Evolutionary conservation across 2,888 invertebrate species (phyloP).

Genomic region (Metopia argyrocephala): DNA sequence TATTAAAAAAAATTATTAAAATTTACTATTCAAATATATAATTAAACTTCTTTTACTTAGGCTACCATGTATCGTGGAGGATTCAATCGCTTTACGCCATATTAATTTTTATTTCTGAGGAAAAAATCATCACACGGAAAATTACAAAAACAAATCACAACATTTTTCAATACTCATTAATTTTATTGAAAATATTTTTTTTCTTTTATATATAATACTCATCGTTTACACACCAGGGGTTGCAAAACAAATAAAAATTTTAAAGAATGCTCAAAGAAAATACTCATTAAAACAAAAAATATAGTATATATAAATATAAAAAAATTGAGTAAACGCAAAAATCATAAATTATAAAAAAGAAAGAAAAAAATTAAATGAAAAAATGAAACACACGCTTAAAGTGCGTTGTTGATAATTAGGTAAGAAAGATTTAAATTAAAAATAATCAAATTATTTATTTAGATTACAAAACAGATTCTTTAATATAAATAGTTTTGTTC

Average conservation of each 20-base stretch:
- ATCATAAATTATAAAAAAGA: conserved; percentile 33
- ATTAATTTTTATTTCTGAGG: conserved; percentile 83
- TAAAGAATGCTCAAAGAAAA: conserved; percentile 58
- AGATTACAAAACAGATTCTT: conserved; percentile 51
- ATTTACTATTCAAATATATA: not conserved
- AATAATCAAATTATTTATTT: conserved; percentile 28
- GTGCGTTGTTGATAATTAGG: conserved; percentile 37
- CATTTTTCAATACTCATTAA: conserved; percentile 49
- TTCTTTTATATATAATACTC: conserved; percentile 29
- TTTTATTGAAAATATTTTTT: conserved; percentile 26
- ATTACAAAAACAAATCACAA: conserved; percentile 20
- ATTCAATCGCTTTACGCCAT: conserved; percentile 96
- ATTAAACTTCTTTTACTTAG: conserved; percentile 79
- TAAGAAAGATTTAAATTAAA: conserved; percentile 23
- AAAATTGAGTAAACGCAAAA: conserved; percentile 11
- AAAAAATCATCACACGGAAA: conserved; percentile 12
- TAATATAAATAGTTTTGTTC: conserved; percentile 67
- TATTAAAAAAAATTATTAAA: conserved; percentile 13
- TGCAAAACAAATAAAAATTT: conserved; percentile 42
- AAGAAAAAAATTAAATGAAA: conserved; percentile 12
- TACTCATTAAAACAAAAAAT: conserved; percentile 35
- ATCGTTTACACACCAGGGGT: conserved; percentile 37
- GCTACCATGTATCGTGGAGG: conserved; percentile 95
- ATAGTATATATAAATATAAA: conserved; percentile 1
- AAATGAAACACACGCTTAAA: conserved; percentile 40